A percentile compares a stretch with the other conserved stretches of the same genome.
phyloP scores from a whole-genome alignment of 2,888 invertebrate species.

The Mantis religiosa region DNA sequence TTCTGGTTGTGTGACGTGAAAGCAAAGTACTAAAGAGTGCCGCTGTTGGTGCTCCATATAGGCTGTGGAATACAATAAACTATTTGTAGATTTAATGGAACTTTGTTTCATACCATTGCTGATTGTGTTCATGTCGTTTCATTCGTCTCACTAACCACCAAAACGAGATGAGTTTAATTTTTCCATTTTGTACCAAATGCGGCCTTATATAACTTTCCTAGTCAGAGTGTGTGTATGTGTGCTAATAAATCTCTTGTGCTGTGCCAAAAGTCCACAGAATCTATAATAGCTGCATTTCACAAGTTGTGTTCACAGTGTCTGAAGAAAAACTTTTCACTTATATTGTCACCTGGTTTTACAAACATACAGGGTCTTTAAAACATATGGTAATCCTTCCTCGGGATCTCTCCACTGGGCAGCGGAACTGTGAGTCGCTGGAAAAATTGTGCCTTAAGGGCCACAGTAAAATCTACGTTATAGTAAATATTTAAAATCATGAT shows the following conservation, averaged over 20 bases:
- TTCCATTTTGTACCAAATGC: slow-evolving; percentile 7
- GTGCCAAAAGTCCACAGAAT: not conserved
- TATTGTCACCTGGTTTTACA: too few species aligned
- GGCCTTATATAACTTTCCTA: not conserved
- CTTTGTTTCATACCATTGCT: not conserved
- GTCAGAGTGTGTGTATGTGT: not conserved
- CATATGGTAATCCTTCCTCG: too few species aligned
- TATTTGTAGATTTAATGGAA: not conserved
- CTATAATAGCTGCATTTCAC: too few species aligned
- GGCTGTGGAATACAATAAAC: not conserved
- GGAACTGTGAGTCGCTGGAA: too few species aligned
- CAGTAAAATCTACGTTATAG: too few species aligned
- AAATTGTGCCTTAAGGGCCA: too few species aligned
- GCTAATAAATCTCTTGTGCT: not conserved
- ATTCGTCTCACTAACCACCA: not conserved
- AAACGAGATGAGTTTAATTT: not conserved
- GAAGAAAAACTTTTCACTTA: too few species aligned
- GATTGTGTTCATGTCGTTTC: slow-evolving; percentile 3
- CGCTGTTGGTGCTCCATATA: not conserved
- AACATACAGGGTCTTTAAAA: too few species aligned
- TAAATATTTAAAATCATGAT: too few species aligned
- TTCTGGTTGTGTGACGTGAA: not conserved
- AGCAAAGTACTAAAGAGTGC: not conserved
- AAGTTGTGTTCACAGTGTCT: too few species aligned
- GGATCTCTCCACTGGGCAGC: too few species aligned